Percentiles rank a stretch among this genome's conserved stretches.
Conservation (phyloP, 30 jellyfish, hydroid and myxozoan species). For the Cassiopea xamachana region DNA sequence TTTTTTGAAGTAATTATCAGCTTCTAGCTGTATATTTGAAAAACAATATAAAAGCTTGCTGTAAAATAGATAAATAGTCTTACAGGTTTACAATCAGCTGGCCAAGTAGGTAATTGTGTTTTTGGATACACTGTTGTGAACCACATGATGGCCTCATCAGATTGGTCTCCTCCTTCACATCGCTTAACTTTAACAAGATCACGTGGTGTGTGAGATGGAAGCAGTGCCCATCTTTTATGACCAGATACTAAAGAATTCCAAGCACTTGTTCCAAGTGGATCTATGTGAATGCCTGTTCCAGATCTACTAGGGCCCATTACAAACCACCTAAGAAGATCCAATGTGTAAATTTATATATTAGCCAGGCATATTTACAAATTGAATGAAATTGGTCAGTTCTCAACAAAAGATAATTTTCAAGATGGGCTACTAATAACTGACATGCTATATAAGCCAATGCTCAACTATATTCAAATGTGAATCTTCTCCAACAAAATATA, state of each 20-base stretch:
- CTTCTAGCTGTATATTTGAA: no score
- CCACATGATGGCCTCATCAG: slow-evolving; percentile 98
- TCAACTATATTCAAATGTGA: no score
- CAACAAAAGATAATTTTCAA: no score
- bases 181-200: slow-evolving; percentile 82
- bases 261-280: slow-evolving; percentile 99
- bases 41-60: background rate
- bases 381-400: no score
- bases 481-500: no score
- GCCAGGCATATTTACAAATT: no score
- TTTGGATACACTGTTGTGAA: slow-evolving; percentile 80
- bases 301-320: slow-evolving; percentile 97
- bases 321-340: slow-evolving; percentile 76
- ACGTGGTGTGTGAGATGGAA: slow-evolving; percentile 97
- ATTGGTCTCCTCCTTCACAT: slow-evolving; percentile 93
- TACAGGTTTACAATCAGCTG: slow-evolving; percentile 92
- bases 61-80: background rate
- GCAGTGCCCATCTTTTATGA: slow-evolving; percentile 96
- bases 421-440: no score
- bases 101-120: slow-evolving; percentile 93
- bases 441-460: no score
- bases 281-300: slow-evolving; percentile 98
- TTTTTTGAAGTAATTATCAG: no score
- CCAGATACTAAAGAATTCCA: slow-evolving; percentile 97
- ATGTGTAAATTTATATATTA: background rate